Evolutionary conservation across 1,140 invertebrate species (phyloP).

Genomic region (Copidosoma floridanum): DNA sequence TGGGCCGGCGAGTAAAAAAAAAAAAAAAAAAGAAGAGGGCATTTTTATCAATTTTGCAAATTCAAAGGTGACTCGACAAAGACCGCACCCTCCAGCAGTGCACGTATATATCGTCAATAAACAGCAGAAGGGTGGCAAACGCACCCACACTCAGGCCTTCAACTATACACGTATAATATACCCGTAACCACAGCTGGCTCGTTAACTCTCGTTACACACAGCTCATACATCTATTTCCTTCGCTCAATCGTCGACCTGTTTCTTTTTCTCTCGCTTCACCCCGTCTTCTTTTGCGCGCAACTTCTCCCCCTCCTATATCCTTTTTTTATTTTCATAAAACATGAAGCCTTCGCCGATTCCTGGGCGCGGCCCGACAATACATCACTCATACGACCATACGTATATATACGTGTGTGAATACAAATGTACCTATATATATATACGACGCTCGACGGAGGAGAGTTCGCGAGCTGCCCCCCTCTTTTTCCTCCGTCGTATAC

Average conservation of each 20-base stretch:
- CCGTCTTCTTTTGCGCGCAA: too few relatives aligned
- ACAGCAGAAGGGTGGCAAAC: slow-evolving; percentile 33
- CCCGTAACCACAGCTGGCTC: not conserved
- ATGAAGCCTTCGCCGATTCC: slow-evolving; percentile 26
- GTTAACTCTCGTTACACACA: slow-evolving; percentile 8
- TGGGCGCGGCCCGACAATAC: slow-evolving; percentile 38
- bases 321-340: slow-evolving; percentile 24
- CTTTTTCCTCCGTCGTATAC: not conserved
- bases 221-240: slow-evolving; percentile 51
- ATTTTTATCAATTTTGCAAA: slow-evolving; percentile 47
- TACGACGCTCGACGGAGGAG: too few relatives aligned
- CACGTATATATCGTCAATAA: too few relatives aligned
- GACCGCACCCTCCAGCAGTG: slow-evolving; percentile 36
- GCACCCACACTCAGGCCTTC: not conserved
- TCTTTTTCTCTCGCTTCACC: too few relatives aligned
- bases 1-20: not conserved
- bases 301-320: too few relatives aligned
- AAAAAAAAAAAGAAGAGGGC: not conserved
- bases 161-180: not conserved
- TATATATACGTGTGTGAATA: too few relatives aligned
- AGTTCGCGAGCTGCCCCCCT: too few relatives aligned
- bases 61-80: slow-evolving; percentile 34
- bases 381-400: slow-evolving; percentile 17
- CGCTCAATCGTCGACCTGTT: too few relatives aligned
- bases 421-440: too few relatives aligned